Base-by-base conservation (phyloP, 2,888 invertebrate species). In the Protonemura montana region DNA sequence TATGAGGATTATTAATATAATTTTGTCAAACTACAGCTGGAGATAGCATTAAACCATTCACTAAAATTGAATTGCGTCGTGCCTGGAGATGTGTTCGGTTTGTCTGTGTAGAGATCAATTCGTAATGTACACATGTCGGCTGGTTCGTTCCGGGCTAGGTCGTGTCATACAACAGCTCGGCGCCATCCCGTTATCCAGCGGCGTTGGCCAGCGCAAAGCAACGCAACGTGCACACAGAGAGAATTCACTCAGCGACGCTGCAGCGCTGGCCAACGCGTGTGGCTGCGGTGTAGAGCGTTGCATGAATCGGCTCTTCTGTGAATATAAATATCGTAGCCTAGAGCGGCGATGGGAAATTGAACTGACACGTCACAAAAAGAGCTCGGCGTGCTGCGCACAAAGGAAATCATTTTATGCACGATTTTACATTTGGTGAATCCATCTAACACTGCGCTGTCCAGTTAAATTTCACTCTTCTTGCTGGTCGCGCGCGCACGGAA, bases 341-440 rank as follows among this genome's bases (percentile, higher is more conserved):
- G 30, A 30, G 81, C 81, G 81, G 81, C 30, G 81, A 81, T 81
- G 84, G 84, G 84, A 84, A 84, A 84, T 84, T 84, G 84, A 84
- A 84, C 84, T 84, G 84, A 84, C 84, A 76, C 84, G 59, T 76
- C 84, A 27, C 84, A 28, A 28, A 84, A 84, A 84, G 76, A 81
- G 84, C 84, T 0, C 26, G 28, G 21, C 42, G 21, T 30, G 28
- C 26, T 27, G 29, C 29, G 76, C 84, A 84, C 84, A 84, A 84
- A 84, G 84, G 84, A 84, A 76, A 84, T 84, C 76, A 84, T 84
- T 76, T 76, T 29, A 84, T 59, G 84, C 84, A 84, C 84, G 84
- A 84, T 84, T 84, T 84, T 84, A 84, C 84, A 30, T 81, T n/a
- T 29, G 59, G 29, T 81, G 30, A 81, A 81, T 81, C 81, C 76